Base-by-base conservation (phyloP, 1,140 invertebrate species). In the Drosophila navojoa region DNA sequence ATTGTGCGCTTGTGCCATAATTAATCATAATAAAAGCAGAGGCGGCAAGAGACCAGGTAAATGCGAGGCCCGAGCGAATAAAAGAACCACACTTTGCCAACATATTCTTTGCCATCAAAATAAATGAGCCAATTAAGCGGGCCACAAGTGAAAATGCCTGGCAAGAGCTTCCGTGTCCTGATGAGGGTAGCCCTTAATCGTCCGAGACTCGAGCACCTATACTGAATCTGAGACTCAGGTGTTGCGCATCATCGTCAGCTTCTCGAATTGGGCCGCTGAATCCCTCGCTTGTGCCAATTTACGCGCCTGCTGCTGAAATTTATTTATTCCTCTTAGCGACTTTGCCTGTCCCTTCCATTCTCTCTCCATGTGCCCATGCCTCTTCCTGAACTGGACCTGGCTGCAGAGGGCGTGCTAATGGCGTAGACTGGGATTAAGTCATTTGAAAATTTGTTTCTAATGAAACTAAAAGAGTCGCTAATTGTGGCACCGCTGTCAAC, bases 101-200 rank as follows among this genome's bases (percentile, higher is more conserved):
- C 76, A 82, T 86, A 87, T 82, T 82, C 82, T 82, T 82, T 77
- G 79, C 82, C 84, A 89, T 89, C 80, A 89, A 84, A 87, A 89
- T 87, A 87, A 87, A 87, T 87, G 82, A 87, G 82, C 82, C 82
- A 87, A 87, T 87, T 87, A 87, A 89, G 79, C 69, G 59, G 50
- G 76, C 68, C 72, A 71, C 72, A 71, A 75, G 67, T 71, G 68
- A 75, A 71, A 75, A 75, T 64, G 64, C 69, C 72, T 76, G 58
- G 57, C 76, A 62, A 71, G 66, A 60, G 49, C 60, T 54, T 54
- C 53, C 40, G 40, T 53, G 13, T 45, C 54, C 63, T 89, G 84
- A 89, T 73, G 79, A 79, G 76, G 71, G 76, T 76, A 63, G 57
- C 47, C 52, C 58, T 32, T 63, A 68, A 54, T 52, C 10, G 42